Base-by-base conservation (phyloP, 2,888 invertebrate species). In the Cephus pulcher region DNA sequence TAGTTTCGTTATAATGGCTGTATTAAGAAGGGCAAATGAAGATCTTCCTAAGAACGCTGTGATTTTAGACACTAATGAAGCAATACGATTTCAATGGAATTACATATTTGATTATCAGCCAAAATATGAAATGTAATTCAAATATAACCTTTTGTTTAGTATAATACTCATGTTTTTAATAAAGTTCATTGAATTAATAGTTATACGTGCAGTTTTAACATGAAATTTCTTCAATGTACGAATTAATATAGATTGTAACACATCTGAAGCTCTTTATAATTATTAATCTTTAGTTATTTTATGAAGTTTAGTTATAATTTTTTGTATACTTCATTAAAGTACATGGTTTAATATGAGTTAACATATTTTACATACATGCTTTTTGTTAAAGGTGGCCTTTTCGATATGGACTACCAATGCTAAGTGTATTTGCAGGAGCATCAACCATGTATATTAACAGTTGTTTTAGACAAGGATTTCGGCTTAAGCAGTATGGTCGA, bases 261-360 rank as follows among this genome's bases (percentile, higher is more conserved):
- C 1, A 23, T 23, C 56, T 56, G 56, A 56, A 23, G 35, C 12
- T 56, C 9, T 79, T 75, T 81, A 80, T 81, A 82, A 78, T 74
- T 76, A 80, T 76, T 78, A 77, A 80, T 80, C 78, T 81, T 82
- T 78, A 6, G 56, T 56, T 56, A 23, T 56, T 56, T 56, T 56
- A 9, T 56, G 0, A 0, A 56, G 56, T 56, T 56, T 9, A 56
- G 23, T 56, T 56, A 56, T 56, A 56, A 15, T 9, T 23, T 23
- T 56, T 0, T 23, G 23, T 56, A 2, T 23, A 56, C 1, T 56
- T 56, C 15, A 2, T 56, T 56, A 23, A 23, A 56, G 56, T 23
- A 56, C 23, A 56, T 56, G 23, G 9, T 9, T 23, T 56, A 23
- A 9, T 9, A 56, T 56, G 23, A 23, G 9, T 56, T 2, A 1